Conservation (phyloP, 2,113 vertebrate species). For the Pipa parva region DNA sequence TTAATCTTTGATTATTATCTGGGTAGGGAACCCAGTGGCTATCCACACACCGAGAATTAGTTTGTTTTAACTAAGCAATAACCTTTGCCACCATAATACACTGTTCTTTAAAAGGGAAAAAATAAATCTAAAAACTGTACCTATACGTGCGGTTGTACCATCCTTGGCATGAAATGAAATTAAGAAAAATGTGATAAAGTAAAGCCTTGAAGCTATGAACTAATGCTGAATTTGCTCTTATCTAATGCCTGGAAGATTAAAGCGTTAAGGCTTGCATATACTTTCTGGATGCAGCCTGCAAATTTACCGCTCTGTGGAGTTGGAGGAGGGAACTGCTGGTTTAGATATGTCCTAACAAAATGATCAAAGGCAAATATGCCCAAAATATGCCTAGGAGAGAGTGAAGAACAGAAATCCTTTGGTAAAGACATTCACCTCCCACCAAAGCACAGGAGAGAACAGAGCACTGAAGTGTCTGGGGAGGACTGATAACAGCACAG, state of each 20-base stretch:
- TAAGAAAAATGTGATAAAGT: no score
- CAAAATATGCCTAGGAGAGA: constrained; percentile 2
- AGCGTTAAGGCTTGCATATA: constrained; percentile 20
- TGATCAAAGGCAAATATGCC: constrained; percentile 30
- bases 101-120: no score
- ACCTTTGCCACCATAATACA: no score
- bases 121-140: no score
- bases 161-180: no score
- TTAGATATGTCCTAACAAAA: constrained; percentile 30
- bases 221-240: constrained; percentile 36
- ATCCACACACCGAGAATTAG: no score
- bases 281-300: constrained; percentile 9
- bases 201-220: constrained; percentile 9
- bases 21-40: no score
- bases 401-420: constrained; percentile 13
- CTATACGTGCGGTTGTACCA: no score
- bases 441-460: constrained; percentile 2
- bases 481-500: constrained; percentile 27
- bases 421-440: constrained; percentile 19
- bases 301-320: background rate
- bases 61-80: no score
- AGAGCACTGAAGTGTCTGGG: constrained; percentile 4
- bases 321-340: constrained; percentile 14
- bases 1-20: no score
- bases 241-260: constrained; percentile 33